Evolutionary conservation across 2,797 vertebrate species (phyloP).

Genomic region (Lepus oiostolus): DNA sequence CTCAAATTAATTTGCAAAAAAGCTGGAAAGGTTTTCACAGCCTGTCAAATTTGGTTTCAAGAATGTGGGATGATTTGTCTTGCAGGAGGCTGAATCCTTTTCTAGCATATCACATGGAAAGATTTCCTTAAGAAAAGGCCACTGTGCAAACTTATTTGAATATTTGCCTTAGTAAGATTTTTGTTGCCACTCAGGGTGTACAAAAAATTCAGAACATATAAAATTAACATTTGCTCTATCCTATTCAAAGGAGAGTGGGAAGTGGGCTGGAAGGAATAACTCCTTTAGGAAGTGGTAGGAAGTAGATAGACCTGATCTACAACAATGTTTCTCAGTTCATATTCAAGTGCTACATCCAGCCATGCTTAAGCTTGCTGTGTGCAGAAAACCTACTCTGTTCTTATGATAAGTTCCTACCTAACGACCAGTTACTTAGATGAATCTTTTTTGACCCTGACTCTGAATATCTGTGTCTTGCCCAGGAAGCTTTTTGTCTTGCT

Average conservation of each 20-base stretch:
- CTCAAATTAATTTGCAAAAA: too few species aligned
- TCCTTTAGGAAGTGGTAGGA: background rate
- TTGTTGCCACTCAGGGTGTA: background rate
- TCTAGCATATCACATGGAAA: background rate
- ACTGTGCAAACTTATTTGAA: background rate
- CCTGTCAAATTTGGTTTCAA: constrained; percentile 14
- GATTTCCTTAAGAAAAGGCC: constrained; percentile 47
- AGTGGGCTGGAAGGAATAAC: background rate
- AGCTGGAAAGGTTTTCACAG: background rate
- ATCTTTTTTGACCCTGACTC: background rate
- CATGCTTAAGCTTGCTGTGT: background rate
- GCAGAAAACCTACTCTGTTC: background rate
- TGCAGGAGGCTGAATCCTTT: background rate
- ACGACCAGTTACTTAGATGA: background rate
- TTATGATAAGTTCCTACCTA: background rate
- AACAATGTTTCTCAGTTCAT: background rate
- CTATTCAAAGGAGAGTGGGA: background rate
- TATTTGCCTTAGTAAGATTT: background rate
- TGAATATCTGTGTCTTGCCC: background rate
- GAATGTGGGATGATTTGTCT: background rate
- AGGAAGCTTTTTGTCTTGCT: constrained; percentile 40
- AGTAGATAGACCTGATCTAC: background rate
- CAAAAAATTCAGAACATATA: background rate
- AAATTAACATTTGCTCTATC: background rate
- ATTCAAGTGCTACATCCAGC: background rate